Base-by-base conservation (phyloP, 2,888 invertebrate genomes). In the Ptilodon capucinus region DNA sequence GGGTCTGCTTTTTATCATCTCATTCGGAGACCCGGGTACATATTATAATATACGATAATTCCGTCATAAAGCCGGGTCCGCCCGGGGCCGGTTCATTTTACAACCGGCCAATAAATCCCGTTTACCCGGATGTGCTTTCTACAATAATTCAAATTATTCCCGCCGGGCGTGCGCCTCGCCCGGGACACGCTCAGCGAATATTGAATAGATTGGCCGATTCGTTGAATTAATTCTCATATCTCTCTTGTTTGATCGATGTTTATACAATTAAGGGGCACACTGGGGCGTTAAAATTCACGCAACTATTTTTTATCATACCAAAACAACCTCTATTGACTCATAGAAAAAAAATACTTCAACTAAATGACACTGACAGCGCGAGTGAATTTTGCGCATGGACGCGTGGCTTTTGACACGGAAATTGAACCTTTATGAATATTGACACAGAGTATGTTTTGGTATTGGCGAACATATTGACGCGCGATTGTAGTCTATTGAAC, bases 61-160 rank as follows among this genome's bases (percentile, higher is more conserved):
- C 46, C 44, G 35, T 54, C 59, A 45, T 65, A 58, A 65, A 59
- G 49, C 54, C 28, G 43, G 41, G 19, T 38, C 19, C 6, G 19
- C 38, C 48, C 60, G 44, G 45, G 43, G 46, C 21, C 28, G 48
- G 36, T 43, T 40, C 51, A 44, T 60, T 74, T 71, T 72, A 72
- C 54, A 39, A 13, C 44, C 18, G 4, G 9, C 58, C 64, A 59
- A 68, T 76, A 75, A 75, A 76, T 71, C 57, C 51, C 25, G 46
- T 42, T 19, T 34, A 40, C 40, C 44, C 64, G 56, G 57, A 54
- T 60, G 53, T 41, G 61, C 54, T 63, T 64, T 51, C 64, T 62
- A 54, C 66, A 64, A 72, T 71, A 71, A 72, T 71, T 76, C 70
- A 73, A 64, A 69, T 63, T 54, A 56, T 52, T 55, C 41, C 28